Evolutionary conservation across 2,888 invertebrate species (phyloP).

Genomic region (Listrodromus nycthemerus): DNA sequence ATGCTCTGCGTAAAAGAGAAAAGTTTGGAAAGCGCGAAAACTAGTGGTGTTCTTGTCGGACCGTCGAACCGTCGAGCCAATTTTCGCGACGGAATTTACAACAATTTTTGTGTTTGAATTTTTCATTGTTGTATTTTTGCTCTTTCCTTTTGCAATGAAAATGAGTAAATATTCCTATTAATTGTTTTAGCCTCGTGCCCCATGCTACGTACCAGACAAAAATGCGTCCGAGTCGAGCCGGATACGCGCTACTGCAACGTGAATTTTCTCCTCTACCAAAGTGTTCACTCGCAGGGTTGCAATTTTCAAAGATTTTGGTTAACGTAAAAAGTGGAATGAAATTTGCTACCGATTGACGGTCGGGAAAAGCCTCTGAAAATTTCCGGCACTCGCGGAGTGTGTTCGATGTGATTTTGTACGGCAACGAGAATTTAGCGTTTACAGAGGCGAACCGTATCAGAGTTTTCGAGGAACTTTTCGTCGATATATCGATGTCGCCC

Average conservation of each 20-base stretch:
- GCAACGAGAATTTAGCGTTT: background rate
- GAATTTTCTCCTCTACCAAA: too few relatives aligned
- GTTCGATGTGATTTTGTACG: slow-evolving; percentile 51
- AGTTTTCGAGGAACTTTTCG: slow-evolving; percentile 52
- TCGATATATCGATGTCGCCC: slow-evolving; percentile 56
- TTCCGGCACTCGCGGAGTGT: background rate
- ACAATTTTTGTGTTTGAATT: slow-evolving; percentile 54
- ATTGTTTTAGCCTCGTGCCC: too few relatives aligned
- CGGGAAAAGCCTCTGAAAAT: slow-evolving; percentile 13
- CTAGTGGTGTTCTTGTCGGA: slow-evolving; percentile 12
- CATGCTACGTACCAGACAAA: too few relatives aligned
- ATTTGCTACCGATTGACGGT: background rate
- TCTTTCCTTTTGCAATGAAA: too few relatives aligned
- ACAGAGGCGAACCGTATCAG: slow-evolving; percentile 12
- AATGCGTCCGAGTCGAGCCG: too few relatives aligned
- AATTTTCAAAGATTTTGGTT: too few relatives aligned
- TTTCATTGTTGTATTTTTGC: background rate
- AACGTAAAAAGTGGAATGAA: background rate
- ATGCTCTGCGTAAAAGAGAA: background rate
- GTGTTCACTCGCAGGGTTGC: too few relatives aligned
- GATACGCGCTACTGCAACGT: too few relatives aligned
- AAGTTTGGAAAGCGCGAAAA: background rate
- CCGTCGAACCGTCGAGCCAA: background rate
- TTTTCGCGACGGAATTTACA: slow-evolving; percentile 41
- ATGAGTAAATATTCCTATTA: too few relatives aligned